Conservation (phyloP, 2,797 vertebrate species). For the Onychomys torridus region DNA sequence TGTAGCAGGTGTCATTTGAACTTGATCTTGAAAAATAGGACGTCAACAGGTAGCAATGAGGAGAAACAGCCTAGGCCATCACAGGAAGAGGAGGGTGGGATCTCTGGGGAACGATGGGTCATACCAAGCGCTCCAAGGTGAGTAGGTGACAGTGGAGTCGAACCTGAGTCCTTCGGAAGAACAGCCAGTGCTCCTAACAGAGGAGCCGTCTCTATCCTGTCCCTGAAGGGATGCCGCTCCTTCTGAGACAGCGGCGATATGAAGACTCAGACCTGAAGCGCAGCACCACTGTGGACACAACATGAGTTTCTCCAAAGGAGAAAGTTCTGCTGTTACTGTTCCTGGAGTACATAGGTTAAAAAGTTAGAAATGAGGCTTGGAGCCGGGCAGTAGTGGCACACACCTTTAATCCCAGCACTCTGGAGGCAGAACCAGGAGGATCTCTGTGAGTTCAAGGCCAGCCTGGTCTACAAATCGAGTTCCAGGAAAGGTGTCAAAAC, state of each 20-base stretch:
- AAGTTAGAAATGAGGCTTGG: background rate
- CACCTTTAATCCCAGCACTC: background rate
- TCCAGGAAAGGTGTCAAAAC: too few relatives aligned
- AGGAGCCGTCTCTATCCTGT: background rate
- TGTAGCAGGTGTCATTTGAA: background rate
- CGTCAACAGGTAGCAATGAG: background rate
- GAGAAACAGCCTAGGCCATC: background rate
- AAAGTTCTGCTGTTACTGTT: background rate
- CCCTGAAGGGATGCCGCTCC: background rate
- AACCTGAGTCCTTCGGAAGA: background rate
- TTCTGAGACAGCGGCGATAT: background rate
- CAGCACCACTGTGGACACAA: background rate
- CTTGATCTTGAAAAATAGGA: background rate
- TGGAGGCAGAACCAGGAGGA: background rate
- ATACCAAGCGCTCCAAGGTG: background rate
- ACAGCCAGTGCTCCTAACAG: background rate
- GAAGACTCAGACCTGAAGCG: background rate
- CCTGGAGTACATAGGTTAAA: background rate
- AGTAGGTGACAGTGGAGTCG: background rate
- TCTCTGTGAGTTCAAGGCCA: background rate
- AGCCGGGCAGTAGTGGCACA: background rate
- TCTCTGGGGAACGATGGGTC: background rate
- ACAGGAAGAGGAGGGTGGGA: background rate
- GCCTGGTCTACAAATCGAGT: background rate
- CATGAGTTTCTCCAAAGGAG: background rate